Evolutionary conservation across 2,113 vertebrate species (phyloP), one percentile per base, ranked within the genome.

Genomic region (Sorex fumeus): DNA sequence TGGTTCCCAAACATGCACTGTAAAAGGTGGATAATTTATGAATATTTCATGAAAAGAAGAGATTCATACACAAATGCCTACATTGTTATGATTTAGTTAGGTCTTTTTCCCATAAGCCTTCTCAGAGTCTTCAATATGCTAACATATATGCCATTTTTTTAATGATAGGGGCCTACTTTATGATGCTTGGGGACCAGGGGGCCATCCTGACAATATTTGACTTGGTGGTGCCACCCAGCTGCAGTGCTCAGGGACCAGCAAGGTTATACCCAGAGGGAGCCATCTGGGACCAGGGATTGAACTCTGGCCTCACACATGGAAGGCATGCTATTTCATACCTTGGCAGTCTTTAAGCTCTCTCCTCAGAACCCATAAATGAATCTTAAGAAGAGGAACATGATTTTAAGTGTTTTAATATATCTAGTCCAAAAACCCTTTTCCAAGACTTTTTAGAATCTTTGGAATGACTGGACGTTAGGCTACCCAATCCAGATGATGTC

Each of bases 1-100:
- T 78, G 30, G 74, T 64, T 93, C 80, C 81, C 87, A 80, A 91
- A 34, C 66, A 50, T 57, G 27, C 25, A 6, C 45, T 47, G 23
- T 64, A 50, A 90, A 91, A 50, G 23, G 34, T 86, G 19, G 75
- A 70, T 13, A 15, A 79, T 67, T 91, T n/a, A 75, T 84, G 70
- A 69, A 21, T 88, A 69, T 43, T 93, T 47, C 67, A 79, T 3
- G 50, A 75, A 88, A 84, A 91, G 32, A 67, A 94, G n/a, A 72
- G 32, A 23, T 81, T 64, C 18, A n/a, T n/a, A 6, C 47, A 89
- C 13, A 88, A 76, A 75, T 74, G 19, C 36, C 78, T 28, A 80
- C 32, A 79, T 47, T 32, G 25, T 79, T 79, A 66, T 43, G 62
- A 77, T 75, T 82, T 70, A 82, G 86, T 78, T 57, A 88, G 64